Evolutionary conservation across 1,140 invertebrate species (phyloP).

Genomic region (Ephestia elutella): DNA sequence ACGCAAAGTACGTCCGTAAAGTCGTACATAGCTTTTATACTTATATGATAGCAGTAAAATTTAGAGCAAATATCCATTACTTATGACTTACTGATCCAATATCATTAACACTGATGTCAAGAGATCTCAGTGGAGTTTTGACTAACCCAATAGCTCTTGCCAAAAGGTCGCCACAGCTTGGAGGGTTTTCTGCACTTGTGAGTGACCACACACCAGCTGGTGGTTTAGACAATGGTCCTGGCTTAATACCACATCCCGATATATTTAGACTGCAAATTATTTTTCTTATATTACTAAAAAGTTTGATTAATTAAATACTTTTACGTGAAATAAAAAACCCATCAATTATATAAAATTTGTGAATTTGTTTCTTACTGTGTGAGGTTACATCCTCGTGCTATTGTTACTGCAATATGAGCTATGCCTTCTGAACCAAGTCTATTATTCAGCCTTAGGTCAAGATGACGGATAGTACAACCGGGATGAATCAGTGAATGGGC

Average conservation of each 20-base stretch:
- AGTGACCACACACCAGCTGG: slow-evolving; percentile 62
- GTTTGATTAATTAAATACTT: no score
- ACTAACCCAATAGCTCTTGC: slow-evolving; percentile 62
- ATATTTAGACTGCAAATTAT: slow-evolving; percentile 49
- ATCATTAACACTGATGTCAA: slow-evolving; percentile 66
- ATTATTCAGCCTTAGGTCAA: slow-evolving; percentile 66
- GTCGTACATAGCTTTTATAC: no score
- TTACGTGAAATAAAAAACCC: no score
- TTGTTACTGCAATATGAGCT: slow-evolving; percentile 56
- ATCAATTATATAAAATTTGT: no score
- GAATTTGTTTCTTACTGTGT: slow-evolving; percentile 50
- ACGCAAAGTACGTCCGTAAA: no score
- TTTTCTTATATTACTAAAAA: no score
- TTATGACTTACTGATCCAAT: slow-evolving; percentile 52
- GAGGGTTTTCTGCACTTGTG: slow-evolving; percentile 59
- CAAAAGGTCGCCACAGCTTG: slow-evolving; percentile 62
- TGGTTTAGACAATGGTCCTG: slow-evolving; percentile 46
- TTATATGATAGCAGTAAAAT: no score
- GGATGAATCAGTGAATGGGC: slow-evolving; percentile 57
- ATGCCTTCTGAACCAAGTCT: slow-evolving; percentile 63
- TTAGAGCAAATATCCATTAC: background rate
- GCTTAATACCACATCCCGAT: slow-evolving; percentile 60
- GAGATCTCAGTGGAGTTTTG: slow-evolving; percentile 56
- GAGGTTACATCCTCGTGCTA: slow-evolving; percentile 67
- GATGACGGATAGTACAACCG: slow-evolving; percentile 45